Evolutionary conservation across 2,888 invertebrate species (phyloP).

Genomic region (Lacanobia wlatinum): DNA sequence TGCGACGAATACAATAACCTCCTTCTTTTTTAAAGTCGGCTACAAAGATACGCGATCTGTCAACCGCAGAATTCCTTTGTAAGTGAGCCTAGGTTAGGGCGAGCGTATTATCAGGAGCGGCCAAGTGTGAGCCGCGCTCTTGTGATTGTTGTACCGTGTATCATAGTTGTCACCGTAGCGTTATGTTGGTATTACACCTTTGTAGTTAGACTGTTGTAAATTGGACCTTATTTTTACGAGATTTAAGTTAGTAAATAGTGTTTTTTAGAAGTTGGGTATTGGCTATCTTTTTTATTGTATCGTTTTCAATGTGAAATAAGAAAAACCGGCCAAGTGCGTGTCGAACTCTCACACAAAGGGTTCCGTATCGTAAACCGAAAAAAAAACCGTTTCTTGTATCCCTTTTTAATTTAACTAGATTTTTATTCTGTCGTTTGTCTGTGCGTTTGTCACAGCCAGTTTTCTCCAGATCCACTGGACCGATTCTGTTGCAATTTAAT

Average conservation of each 20-base stretch:
- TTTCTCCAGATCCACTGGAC: too few relatives aligned
- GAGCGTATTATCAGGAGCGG: constrained; percentile 9
- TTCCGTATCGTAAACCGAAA: too few relatives aligned
- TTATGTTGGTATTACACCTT: background rate
- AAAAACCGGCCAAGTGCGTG: too few relatives aligned
- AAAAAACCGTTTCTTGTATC: too few relatives aligned
- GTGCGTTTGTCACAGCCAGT: too few relatives aligned
- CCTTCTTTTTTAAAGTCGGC: background rate
- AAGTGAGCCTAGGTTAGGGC: constrained; percentile 16
- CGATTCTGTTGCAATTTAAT: too few relatives aligned
- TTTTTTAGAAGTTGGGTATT: too few relatives aligned
- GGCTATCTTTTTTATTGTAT: too few relatives aligned
- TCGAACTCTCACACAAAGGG: too few relatives aligned
- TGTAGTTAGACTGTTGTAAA: background rate
- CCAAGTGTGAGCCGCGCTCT: constrained; percentile 29
- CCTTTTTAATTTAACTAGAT: too few relatives aligned
- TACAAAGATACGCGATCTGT: constrained; percentile 31
- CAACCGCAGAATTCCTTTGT: constrained; percentile 48
- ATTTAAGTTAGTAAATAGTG: background rate
- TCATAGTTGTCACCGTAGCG: background rate
- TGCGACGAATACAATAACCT: background rate
- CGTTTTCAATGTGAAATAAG: too few relatives aligned
- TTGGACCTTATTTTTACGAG: background rate
- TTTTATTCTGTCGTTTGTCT: too few relatives aligned
- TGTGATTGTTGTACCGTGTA: constrained; percentile 18